Evolutionary conservation across 1,140 invertebrate genomes (phyloP).

Genomic region (Venustaconcha ellipsiformis): DNA sequence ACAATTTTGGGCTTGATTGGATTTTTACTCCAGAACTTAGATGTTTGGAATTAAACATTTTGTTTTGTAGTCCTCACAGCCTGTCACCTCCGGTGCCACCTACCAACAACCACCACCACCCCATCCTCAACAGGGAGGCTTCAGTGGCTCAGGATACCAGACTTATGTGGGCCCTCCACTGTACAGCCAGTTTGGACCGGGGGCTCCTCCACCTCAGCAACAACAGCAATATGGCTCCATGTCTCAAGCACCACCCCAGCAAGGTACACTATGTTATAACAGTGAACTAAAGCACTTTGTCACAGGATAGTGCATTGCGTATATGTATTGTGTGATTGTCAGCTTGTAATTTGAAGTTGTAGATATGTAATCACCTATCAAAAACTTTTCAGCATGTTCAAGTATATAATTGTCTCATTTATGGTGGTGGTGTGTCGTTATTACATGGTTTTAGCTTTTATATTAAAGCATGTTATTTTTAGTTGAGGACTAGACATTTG

Average conservation of each 20-base stretch:
- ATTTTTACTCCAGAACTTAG: background rate
- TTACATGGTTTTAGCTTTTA: too few relatives aligned
- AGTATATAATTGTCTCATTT: too few relatives aligned
- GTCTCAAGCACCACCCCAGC: constrained; percentile 22
- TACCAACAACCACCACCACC: constrained; percentile 37
- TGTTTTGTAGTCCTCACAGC: constrained; percentile 53
- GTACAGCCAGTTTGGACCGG: constrained; percentile 49
- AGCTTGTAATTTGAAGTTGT: too few relatives aligned
- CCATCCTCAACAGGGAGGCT: too few relatives aligned
- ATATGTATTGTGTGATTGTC: too few relatives aligned
- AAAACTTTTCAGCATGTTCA: too few relatives aligned
- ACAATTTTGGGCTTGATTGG: background rate
- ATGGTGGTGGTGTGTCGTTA: too few relatives aligned
- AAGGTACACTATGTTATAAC: constrained; percentile 9
- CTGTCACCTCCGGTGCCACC: constrained; percentile 38
- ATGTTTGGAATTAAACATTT: constrained; percentile 3
- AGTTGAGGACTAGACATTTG: too few relatives aligned
- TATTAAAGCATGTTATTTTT: too few relatives aligned
- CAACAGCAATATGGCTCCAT: constrained; percentile 30
- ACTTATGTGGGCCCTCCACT: constrained; percentile 49
- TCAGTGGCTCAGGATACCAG: constrained; percentile 27
- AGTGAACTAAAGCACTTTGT: too few relatives aligned
- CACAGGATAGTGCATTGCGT: too few relatives aligned
- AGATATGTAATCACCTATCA: too few relatives aligned
- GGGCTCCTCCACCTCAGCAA: constrained; percentile 13